Evolutionary conservation across 2,113 vertebrate genomes (phyloP).

Genomic region (Carlito syrichta): DNA sequence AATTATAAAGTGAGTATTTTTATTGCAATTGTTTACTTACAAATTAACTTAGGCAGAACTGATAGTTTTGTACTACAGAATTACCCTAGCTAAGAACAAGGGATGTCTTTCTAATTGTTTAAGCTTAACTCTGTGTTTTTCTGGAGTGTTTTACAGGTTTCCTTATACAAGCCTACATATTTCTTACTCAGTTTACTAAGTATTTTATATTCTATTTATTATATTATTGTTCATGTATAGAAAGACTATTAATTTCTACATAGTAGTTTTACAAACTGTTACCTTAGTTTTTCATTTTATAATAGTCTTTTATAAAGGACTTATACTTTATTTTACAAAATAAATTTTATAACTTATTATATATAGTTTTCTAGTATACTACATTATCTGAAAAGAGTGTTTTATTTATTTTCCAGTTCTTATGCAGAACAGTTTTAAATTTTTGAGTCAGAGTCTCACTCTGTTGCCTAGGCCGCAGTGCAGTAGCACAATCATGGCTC

Average conservation of each 20-base stretch:
- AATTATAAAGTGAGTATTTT: background rate
- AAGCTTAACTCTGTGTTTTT: background rate
- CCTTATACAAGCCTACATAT: background rate
- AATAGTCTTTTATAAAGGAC: background rate
- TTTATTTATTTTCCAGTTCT: too few relatives aligned
- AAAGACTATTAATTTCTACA: background rate
- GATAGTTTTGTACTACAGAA: background rate
- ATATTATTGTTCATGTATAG: background rate
- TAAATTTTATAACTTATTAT: too few relatives aligned
- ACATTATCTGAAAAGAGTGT: too few relatives aligned
- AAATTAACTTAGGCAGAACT: slow-evolving; percentile 4
- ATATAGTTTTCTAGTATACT: too few relatives aligned
- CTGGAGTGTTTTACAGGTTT: background rate
- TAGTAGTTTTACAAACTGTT: background rate
- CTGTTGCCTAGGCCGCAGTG: background rate
- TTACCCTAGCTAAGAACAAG: background rate
- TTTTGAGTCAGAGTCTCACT: background rate
- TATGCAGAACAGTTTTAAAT: too few relatives aligned
- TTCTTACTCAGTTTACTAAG: background rate
- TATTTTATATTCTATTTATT: background rate
- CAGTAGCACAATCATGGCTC: background rate
- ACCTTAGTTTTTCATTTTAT: background rate
- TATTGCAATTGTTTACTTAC: background rate
- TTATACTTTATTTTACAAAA: too few relatives aligned
- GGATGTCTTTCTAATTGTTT: background rate